phyloP scores from a whole-genome alignment of 2,113 vertebrate genomes.

The Cyphomyrus plagiostoma region DNA sequence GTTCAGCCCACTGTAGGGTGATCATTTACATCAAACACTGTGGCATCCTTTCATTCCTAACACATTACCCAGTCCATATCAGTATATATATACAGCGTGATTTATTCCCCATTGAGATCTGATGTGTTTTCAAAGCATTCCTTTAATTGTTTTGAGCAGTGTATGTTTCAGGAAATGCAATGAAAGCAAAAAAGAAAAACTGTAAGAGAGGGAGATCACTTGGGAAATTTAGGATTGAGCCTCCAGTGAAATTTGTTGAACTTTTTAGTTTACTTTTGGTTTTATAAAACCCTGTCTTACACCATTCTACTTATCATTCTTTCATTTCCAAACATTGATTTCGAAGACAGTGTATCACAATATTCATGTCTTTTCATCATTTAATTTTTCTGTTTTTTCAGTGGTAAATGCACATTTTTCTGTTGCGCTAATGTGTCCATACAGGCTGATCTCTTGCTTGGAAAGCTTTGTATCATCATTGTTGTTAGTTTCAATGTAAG shows the following conservation, averaged over 20 bases:
- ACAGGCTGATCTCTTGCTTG: not conserved
- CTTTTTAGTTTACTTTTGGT: slow-evolving; percentile 19
- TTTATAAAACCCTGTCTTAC: slow-evolving; percentile 4
- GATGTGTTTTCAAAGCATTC: too few species aligned
- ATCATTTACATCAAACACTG: too few species aligned
- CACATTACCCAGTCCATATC: too few species aligned
- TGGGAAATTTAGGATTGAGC: not conserved
- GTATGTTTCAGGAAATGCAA: not conserved
- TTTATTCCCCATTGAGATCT: too few species aligned
- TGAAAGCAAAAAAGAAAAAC: not conserved
- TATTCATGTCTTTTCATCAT: too few species aligned
- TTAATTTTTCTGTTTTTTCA: too few species aligned
- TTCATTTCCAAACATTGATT: slow-evolving; percentile 7
- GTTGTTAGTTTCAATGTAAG: not conserved
- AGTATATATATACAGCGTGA: too few species aligned
- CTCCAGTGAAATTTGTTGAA: not conserved
- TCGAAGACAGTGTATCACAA: slow-evolving; percentile 40
- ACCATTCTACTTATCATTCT: not conserved
- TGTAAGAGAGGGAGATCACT: not conserved
- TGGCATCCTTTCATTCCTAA: too few species aligned
- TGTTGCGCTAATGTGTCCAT: slow-evolving; percentile 49
- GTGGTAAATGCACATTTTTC: slow-evolving; percentile 49
- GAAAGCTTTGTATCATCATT: not conserved
- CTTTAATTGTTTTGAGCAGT: too few species aligned
- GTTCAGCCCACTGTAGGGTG: too few species aligned